These are phyloP conservation scores for Gavia stellata DNA, from an alignment of 2,113 vertebrate genomes.

Conservation along the genomic window DNA sequence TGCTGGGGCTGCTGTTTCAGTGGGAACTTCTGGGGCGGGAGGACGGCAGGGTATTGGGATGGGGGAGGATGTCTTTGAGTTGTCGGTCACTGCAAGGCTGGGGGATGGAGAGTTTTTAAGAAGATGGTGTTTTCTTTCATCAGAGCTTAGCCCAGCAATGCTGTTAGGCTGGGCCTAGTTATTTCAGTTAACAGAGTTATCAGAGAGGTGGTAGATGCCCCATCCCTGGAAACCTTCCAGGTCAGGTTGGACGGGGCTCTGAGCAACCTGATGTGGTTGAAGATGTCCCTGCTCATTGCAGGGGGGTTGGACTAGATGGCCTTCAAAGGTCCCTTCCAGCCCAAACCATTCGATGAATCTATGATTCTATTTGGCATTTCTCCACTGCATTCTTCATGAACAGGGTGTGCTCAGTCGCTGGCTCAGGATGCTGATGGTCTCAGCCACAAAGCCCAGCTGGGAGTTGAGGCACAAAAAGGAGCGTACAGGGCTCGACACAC, in stretches of 20 bases:
- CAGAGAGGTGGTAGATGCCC: not conserved
- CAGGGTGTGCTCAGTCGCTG: not conserved
- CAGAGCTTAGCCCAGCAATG: not conserved
- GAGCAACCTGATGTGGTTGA: not conserved
- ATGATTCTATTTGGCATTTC: not conserved
- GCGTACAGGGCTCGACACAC: not conserved
- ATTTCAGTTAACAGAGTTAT: not conserved
- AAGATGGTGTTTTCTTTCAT: not conserved
- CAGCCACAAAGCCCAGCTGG: not conserved
- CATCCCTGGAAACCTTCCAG: not conserved
- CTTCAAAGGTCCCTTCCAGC: not conserved
- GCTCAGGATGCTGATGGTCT: not conserved
- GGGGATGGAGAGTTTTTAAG: not conserved
- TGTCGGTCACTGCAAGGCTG: not conserved
- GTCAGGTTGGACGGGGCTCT: not conserved
- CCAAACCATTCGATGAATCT: not conserved
- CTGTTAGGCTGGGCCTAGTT: not conserved
- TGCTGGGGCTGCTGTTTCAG: not conserved
- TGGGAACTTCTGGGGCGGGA: not conserved
- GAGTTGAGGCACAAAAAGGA: not conserved
- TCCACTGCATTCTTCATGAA: not conserved
- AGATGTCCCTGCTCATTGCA: not conserved
- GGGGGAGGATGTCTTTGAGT: not conserved
- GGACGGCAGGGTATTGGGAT: accelerated
- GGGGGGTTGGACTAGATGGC: not conserved